A percentile compares a stretch with the other conserved stretches of the same genome.
These are phyloP conservation scores for Diadegma fenestrale DNA, from an alignment of 2,888 invertebrate genomes.

Conservation along the genomic window DNA sequence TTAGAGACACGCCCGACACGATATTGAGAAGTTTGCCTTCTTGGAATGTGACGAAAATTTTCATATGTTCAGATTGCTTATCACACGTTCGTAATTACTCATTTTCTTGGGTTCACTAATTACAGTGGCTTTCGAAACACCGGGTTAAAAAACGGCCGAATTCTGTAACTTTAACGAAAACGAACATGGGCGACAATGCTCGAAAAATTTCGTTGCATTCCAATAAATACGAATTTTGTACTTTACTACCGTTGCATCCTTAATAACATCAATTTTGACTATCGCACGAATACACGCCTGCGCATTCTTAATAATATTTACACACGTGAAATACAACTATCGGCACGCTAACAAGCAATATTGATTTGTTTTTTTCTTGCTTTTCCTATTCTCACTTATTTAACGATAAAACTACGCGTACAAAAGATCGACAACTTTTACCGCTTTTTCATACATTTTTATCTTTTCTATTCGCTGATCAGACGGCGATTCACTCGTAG, in stretches of 20 bases:
- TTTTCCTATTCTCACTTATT: slow-evolving; percentile 1
- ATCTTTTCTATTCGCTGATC: slow-evolving; percentile 17
- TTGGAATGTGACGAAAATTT: slow-evolving; percentile 3
- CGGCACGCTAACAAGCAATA: slow-evolving; percentile 34
- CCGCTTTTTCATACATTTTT: background rate
- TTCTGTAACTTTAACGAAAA: background rate
- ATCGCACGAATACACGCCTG: slow-evolving; percentile 36
- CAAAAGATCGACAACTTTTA: slow-evolving; percentile 30
- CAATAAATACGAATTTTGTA: slow-evolving; percentile 33
- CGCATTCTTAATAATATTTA: slow-evolving; percentile 57
- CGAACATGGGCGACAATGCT: background rate
- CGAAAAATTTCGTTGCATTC: slow-evolving; percentile 40
- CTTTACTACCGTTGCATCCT: slow-evolving; percentile 17
- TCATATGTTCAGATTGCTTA: background rate
- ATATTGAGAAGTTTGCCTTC: background rate
- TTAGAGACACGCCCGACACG: background rate
- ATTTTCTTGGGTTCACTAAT: background rate
- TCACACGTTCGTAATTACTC: background rate
- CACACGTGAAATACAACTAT: slow-evolving; percentile 43
- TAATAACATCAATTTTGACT: slow-evolving; percentile 16
- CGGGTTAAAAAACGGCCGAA: background rate
- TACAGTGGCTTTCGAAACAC: background rate
- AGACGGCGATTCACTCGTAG: slow-evolving; percentile 41
- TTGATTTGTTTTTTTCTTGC: slow-evolving; percentile 15
- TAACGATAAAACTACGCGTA: slow-evolving; percentile 41